Base-by-base conservation (phyloP, 2,797 vertebrate species). In the Thunnus albacares region DNA sequence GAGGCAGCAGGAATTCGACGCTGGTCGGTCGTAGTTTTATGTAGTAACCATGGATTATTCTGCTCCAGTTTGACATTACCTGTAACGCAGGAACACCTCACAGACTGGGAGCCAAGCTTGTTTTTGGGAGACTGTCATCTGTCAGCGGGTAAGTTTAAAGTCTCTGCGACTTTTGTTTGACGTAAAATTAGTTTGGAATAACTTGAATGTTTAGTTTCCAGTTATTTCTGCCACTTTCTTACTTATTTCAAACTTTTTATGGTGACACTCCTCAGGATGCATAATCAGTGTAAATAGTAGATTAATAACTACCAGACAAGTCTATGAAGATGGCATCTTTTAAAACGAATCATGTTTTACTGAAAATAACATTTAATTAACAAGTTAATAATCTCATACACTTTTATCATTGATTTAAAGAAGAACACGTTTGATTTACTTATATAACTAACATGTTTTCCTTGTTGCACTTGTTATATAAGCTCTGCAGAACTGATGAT, bases 81-180 rank as follows among this genome's bases (percentile, higher is more conserved):
- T 77, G 77, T 9, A 17, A 60, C 70, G 0, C 63, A 9, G 72
- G 7, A 75, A n/a, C 79, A n/a, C 26, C 41, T 62, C 28, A 3
- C 14, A 0, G 0, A 9, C 71, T 2, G 24, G 15, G 35, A 70
- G 49, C 18, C 15, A 7, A 3, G 11, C 4, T 5, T 2, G 5
- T n/a, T 15, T 68, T 0, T 30, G 13, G 4, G 0, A 11, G 45
- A 64, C 59, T 3, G 1, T 45, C 12, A 12, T 35, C 71, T 56
- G 22, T 65, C 49, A 51, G 51, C 6, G 4, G 84, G 90, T 90
- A 20, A 74, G 78, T 77, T 14, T 71, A 0, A 17, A 13, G 2
- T 8, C 1, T 28, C 10, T 0, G 24, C 12, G 3, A 0, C 28
- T 9, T 38, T 10, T 26, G 10, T 3, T 30, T 6, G 13, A 22